These are phyloP conservation scores for Hirundichthys speculiger DNA, from an alignment of 2,113 vertebrate species.

Conservation along the genomic window DNA sequence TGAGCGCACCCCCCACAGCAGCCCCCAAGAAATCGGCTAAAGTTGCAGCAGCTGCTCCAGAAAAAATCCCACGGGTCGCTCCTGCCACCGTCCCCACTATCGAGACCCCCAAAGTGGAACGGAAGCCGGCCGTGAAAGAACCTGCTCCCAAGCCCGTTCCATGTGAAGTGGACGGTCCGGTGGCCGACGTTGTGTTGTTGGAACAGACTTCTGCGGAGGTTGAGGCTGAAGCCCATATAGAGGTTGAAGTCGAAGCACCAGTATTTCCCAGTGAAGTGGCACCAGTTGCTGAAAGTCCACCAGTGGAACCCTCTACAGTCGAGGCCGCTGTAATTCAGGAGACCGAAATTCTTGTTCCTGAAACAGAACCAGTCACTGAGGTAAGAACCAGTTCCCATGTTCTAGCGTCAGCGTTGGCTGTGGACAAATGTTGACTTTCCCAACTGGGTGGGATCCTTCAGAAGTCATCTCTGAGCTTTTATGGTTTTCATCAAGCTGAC, in stretches of 20 bases:
- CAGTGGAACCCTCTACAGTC: conserved; percentile 17
- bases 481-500: too few species aligned
- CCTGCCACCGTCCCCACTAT: conserved; percentile 26
- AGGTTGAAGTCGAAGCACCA: conserved; percentile 26
- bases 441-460: too few species aligned
- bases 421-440: neutral
- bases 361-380: conserved; percentile 48
- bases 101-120: conserved; percentile 33
- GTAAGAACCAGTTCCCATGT: conserved; percentile 22
- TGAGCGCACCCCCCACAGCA: conserved; percentile 49
- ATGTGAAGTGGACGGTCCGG: conserved; percentile 9
- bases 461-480: too few species aligned
- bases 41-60: conserved; percentile 4
- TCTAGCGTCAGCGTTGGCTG: neutral
- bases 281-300: conserved; percentile 8
- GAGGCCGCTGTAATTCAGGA: conserved; percentile 23
- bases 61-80: conserved; percentile 31
- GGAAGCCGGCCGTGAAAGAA: conserved; percentile 34
- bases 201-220: conserved; percentile 27
- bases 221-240: neutral
- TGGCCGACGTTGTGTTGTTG: conserved; percentile 16
- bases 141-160: conserved; percentile 28
- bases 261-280: conserved; percentile 8
- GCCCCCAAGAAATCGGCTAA: conserved; percentile 36
- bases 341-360: conserved; percentile 43